Evolutionary conservation across 92 coral and sea anemone genomes (phyloP), one percentile per base, ranked within the genome.

Genomic region (Hydrozoanthus gracilis): DNA sequence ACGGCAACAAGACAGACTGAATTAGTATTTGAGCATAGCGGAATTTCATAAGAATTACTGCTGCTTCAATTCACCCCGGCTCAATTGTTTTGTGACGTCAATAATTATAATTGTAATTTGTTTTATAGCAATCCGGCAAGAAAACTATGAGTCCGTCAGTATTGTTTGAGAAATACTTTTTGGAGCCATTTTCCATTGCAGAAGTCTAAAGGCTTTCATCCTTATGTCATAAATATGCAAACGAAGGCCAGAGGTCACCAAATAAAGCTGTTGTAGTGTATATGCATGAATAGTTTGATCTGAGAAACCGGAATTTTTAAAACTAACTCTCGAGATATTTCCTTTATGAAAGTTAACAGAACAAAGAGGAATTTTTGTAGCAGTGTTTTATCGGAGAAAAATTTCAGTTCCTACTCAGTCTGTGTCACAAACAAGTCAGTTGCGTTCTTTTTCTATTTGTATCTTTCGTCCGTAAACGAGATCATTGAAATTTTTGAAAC

Each of bases 61-160:
- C 69, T 62, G 69, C 69, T 62, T 62, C 69, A 62, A 62, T 62
- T 62, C 69, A 62, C 69, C 69, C 69, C 69, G 69, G 69, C 69
- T 62, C 69, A 62, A 62, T 62, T 62, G 69, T 62, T 62, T 62
- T 62, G 69, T 62, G 69, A 62, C 69, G 69, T 62, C 69, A 62
- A 62, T 62, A 62, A 62, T 62, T 18, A 62, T 62, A 62, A 62
- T 62, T 62, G 69, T 62, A 62, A 62, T 62, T 62, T 62, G 69
- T 62, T 62, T 62, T 62, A 62, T 62, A 62, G 69, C 69, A 62
- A 62, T 62, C 69, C 69, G 69, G 69, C 69, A 62, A 62, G 69
- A 62, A 62, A 62, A 62, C 69, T 62, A 62, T 18, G 69, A 62
- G 69, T 62, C 69, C 69, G 69, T 62, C 10, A 62, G 69, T 62